Evolutionary conservation across 1,140 invertebrate genomes (phyloP).

Genomic region (Drosophila mauritiana): DNA sequence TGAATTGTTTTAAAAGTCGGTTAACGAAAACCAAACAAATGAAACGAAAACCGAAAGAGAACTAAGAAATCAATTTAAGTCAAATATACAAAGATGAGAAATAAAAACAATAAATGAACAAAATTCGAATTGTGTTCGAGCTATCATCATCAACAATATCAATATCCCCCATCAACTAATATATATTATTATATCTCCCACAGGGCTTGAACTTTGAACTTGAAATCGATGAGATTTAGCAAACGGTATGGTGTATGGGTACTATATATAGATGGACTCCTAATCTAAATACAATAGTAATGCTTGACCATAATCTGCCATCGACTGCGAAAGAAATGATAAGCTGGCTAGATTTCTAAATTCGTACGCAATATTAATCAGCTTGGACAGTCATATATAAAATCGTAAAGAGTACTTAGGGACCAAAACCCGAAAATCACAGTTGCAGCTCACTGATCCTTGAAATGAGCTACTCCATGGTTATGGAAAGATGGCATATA

Average conservation of each 20-base stretch:
- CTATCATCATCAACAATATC: not conserved
- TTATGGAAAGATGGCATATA: not conserved
- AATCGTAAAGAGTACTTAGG: constrained; percentile 11
- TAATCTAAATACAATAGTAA: constrained; percentile 46
- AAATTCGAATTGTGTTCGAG: constrained; percentile 1
- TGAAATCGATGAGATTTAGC: constrained; percentile 22
- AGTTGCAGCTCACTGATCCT: not conserved
- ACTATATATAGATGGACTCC: constrained; percentile 11
- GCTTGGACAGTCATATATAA: constrained; percentile 16
- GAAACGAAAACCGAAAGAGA: constrained; percentile 3
- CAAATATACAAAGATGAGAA: constrained; percentile 44
- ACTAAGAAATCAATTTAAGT: constrained; percentile 32
- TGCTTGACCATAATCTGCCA: constrained; percentile 42
- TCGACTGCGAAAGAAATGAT: constrained; percentile 19
- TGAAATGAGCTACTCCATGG: constrained; percentile 7
- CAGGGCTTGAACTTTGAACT: constrained; percentile 42
- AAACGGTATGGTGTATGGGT: not conserved
- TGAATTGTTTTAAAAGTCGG: constrained; percentile 48
- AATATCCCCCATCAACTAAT: not conserved
- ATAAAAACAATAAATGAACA: constrained; percentile 35
- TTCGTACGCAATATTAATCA: constrained; percentile 45
- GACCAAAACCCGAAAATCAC: not conserved
- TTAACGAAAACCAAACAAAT: constrained; percentile 14
- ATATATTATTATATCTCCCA: not conserved
- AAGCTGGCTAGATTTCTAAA: constrained; percentile 40